phyloP scores from a whole-genome alignment of 2,888 invertebrate species.

The Phyllotreta cruciferae region DNA sequence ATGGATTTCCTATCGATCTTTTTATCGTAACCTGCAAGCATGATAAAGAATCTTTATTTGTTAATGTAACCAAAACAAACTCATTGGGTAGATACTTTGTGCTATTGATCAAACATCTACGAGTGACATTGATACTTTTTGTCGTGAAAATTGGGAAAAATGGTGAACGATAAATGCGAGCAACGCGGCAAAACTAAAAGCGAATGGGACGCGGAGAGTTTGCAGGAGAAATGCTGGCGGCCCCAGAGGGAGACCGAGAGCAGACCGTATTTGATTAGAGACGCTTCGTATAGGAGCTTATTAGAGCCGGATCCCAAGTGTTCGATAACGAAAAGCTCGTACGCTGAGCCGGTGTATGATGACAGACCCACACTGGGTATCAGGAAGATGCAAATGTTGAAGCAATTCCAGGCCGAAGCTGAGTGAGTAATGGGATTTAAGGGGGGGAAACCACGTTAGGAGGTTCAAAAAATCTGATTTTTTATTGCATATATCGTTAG shows the following conservation, averaged over 20 bases:
- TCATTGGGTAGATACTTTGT: too few relatives aligned
- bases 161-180: conserved; percentile 21
- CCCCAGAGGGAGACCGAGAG: conserved; percentile 52
- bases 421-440: conserved; percentile 6
- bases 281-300: conserved; percentile 43
- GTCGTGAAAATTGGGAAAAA: neutral
- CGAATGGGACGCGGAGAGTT: conserved; percentile 40
- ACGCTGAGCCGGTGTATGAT: conserved; percentile 43
- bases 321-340: conserved; percentile 53
- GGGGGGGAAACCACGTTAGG: too few relatives aligned
- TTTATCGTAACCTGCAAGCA: conserved; percentile 59
- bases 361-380: conserved; percentile 43
- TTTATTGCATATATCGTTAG: too few relatives aligned
- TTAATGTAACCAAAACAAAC: too few relatives aligned
- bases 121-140: too few relatives aligned
- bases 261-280: conserved; percentile 54
- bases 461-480: too few relatives aligned
- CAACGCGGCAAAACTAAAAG: neutral
- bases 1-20: conserved; percentile 72
- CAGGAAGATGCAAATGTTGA: conserved; percentile 45
- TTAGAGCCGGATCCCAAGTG: conserved; percentile 36
- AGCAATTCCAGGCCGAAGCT: conserved; percentile 50
- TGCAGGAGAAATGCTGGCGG: conserved; percentile 51
- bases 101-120: too few relatives aligned
- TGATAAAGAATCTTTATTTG: too few relatives aligned